A percentile compares a stretch with the other conserved stretches of the same genome.
These are phyloP conservation scores for Setophaga petechia DNA, from an alignment of 2,113 vertebrate genomes.

Conservation along the genomic window DNA sequence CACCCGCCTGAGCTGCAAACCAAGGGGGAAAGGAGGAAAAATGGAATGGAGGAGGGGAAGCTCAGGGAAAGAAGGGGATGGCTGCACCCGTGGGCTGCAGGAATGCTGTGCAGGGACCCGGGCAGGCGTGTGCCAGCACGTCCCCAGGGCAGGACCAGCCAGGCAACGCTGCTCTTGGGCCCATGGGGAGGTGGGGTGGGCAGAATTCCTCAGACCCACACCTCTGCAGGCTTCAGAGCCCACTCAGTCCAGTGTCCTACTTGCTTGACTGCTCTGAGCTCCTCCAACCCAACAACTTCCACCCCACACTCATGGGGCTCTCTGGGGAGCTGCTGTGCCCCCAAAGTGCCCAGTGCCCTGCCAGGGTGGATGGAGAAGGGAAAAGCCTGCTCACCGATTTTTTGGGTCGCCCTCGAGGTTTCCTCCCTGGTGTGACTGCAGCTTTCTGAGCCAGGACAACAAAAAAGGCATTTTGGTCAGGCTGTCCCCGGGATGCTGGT, in stretches of 20 bases:
- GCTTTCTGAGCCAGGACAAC: slow-evolving; percentile 77
- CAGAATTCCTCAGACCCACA: neutral
- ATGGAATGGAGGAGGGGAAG: neutral
- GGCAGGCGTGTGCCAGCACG: neutral
- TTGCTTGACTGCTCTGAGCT: neutral
- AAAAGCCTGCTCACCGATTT: slow-evolving; percentile 81
- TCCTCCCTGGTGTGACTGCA: slow-evolving; percentile 82
- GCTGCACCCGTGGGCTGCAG: slow-evolving; percentile 14
- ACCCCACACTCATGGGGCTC: fast-evolving
- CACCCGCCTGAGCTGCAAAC: neutral
- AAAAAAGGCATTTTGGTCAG: neutral
- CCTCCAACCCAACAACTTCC: neutral
- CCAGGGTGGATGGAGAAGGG: neutral
- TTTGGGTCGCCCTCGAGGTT: slow-evolving; percentile 94
- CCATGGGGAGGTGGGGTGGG: neutral
- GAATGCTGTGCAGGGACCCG: neutral
- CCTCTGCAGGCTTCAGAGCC: fast-evolving
- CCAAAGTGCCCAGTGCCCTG: neutral
- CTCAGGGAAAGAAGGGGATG: neutral
- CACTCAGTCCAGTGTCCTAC: neutral
- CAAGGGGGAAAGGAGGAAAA: neutral
- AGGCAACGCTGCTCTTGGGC: neutral
- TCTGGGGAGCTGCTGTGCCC: neutral
- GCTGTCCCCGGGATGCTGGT: neutral
- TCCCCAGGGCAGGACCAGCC: slow-evolving; percentile 10